Percentiles rank a stretch among this genome's conserved stretches.
These are phyloP conservation scores for Diplosoma virens DNA, from an alignment of 23 tunicate genomes.

Conservation along the genomic window DNA sequence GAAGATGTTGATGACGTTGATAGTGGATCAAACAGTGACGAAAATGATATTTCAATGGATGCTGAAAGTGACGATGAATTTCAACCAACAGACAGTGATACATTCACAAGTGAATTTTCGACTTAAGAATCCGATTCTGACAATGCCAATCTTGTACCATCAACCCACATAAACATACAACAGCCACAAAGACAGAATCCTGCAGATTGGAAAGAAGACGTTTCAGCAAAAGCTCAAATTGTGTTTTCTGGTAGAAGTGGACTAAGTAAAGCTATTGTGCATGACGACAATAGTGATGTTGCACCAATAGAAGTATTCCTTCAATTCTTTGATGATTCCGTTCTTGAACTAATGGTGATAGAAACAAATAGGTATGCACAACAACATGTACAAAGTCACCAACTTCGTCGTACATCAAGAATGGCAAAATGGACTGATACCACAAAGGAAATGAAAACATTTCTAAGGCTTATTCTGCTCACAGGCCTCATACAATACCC, in stretches of 20 bases:
- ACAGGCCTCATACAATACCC: constrained; percentile 26
- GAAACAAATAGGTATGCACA: constrained; percentile 22
- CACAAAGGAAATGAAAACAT: constrained; percentile 24
- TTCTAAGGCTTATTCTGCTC: constrained; percentile 10
- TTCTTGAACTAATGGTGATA: constrained; percentile 10
- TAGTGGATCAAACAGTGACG: too few relatives aligned
- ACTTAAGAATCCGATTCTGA: too few relatives aligned
- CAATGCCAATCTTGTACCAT: too few relatives aligned
- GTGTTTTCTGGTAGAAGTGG: constrained; percentile 13
- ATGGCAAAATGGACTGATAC: constrained; percentile 15
- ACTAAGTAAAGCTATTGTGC: not conserved
- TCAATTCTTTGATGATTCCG: constrained; percentile 21
- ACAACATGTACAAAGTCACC: constrained; percentile 6
- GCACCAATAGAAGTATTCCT: constrained; percentile 22
- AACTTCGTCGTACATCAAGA: constrained; percentile 24
- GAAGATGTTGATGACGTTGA: too few relatives aligned
- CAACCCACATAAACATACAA: too few relatives aligned
- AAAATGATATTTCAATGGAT: too few relatives aligned
- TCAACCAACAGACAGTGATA: too few relatives aligned
- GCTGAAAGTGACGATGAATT: too few relatives aligned
- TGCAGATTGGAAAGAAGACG: constrained; percentile 7
- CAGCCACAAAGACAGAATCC: constrained; percentile 3
- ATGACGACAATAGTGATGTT: constrained; percentile 11
- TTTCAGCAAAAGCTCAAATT: constrained; percentile 1
- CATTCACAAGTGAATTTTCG: too few relatives aligned